Evolutionary conservation across 1,140 invertebrate species (phyloP).

Genomic region (Calliphora vicina): DNA sequence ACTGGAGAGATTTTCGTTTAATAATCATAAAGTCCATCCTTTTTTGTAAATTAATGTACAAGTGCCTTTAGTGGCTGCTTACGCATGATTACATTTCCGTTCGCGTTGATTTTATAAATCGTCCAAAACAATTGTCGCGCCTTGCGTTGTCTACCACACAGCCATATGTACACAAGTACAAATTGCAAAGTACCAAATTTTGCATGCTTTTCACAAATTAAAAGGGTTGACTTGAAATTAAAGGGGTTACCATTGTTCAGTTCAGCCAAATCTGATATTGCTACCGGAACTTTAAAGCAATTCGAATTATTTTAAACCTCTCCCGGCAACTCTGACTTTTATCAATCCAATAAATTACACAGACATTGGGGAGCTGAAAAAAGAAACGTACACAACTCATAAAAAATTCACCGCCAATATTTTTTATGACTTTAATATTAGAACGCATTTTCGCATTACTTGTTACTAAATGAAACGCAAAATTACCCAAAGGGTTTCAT

Average conservation of each 20-base stretch:
- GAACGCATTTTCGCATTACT: conserved; percentile 8
- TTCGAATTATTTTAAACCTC: background rate
- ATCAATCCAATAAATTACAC: background rate
- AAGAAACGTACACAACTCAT: background rate
- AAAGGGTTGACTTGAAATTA: background rate
- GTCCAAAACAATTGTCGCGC: conserved; percentile 27
- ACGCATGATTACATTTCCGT: conserved; percentile 23
- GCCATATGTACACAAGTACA: background rate
- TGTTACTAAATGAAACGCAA: conserved; percentile 13
- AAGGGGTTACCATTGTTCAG: conserved; percentile 3
- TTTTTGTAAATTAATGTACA: background rate
- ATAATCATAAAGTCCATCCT: background rate
- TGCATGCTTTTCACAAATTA: conserved; percentile 10
- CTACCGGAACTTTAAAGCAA: conserved; percentile 13
- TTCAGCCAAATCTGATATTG: no score
- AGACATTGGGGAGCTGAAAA: background rate
- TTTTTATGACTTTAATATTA: background rate
- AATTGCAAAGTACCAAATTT: conserved; percentile 4
- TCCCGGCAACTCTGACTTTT: background rate
- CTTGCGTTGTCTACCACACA: background rate
- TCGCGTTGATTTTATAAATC: conserved; percentile 26
- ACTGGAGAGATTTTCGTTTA: background rate
- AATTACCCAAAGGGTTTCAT: background rate
- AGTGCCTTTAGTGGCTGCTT: conserved; percentile 9
- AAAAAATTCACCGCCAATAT: background rate